phyloP scores from a whole-genome alignment of 2,797 vertebrate genomes.

The Mormyrops boulengeri region DNA sequence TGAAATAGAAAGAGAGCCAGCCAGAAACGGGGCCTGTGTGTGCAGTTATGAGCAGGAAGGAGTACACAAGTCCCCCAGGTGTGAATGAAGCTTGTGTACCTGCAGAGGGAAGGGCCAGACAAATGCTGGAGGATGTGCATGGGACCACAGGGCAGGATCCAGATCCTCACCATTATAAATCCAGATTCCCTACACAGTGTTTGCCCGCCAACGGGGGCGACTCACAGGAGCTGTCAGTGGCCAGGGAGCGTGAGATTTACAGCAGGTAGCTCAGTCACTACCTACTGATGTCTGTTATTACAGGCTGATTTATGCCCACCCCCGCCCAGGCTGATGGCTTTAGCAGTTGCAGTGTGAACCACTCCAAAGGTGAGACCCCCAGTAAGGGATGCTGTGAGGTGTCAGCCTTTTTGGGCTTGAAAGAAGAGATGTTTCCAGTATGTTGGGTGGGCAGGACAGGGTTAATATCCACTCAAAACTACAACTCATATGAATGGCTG shows the following conservation, averaged over 20 bases:
- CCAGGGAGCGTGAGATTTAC: slow-evolving; percentile 42
- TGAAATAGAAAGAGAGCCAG: not conserved
- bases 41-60: not conserved
- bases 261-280: slow-evolving; percentile 40
- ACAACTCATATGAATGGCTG: not conserved
- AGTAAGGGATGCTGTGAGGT: slow-evolving; percentile 14
- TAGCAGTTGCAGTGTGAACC: slow-evolving; percentile 35
- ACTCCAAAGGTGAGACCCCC: slow-evolving; percentile 16
- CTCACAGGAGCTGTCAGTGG: not conserved
- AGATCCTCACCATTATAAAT: slow-evolving; percentile 8
- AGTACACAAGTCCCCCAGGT: slow-evolving; percentile 12
- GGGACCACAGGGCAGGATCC: not conserved
- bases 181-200: slow-evolving; percentile 27
- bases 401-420: not conserved
- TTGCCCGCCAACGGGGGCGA: slow-evolving; percentile 32
- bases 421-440: not conserved
- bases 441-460: not conserved
- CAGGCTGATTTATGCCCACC: slow-evolving; percentile 47
- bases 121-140: not conserved
- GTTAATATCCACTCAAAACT: not conserved
- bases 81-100: slow-evolving; percentile 2
- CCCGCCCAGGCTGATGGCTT: slow-evolving; percentile 42
- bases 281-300: slow-evolving; percentile 54
- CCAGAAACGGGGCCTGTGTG: not conserved
- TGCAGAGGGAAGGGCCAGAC: slow-evolving; percentile 2